Evolutionary conservation across 2,888 invertebrate species (phyloP).

Genomic region (Scaptomyza parva): DNA sequence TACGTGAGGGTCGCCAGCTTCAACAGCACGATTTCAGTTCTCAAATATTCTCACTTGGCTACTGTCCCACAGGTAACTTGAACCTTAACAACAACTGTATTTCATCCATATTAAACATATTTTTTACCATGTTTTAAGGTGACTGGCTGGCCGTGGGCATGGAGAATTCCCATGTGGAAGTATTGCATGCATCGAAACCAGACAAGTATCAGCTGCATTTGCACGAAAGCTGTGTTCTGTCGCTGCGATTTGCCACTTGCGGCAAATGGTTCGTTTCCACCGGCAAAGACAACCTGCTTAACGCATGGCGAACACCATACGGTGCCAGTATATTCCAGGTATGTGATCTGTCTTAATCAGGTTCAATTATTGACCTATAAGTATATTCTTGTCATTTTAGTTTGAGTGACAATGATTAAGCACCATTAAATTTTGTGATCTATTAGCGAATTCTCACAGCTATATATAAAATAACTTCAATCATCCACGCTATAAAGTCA

Average conservation of each 20-base stretch:
- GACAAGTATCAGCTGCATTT: slow-evolving; percentile 98
- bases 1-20: slow-evolving; percentile 95
- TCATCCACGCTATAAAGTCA: not conserved
- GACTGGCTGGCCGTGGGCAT: slow-evolving; percentile 99
- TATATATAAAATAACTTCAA: not conserved
- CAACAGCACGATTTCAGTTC: slow-evolving; percentile 98
- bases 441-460: not conserved
- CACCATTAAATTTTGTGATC: not conserved
- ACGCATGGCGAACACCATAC: slow-evolving; percentile 99
- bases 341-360: slow-evolving; percentile 46
- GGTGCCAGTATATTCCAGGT: slow-evolving; percentile 99
- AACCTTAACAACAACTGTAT: not conserved
- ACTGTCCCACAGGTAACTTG: slow-evolving; percentile 93
- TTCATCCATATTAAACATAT: not conserved
- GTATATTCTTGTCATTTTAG: too few relatives aligned
- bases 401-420: not conserved
- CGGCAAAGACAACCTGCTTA: slow-evolving; percentile 98
- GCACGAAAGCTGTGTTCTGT: slow-evolving; percentile 98
- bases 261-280: slow-evolving; percentile 99
- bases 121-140: slow-evolving; percentile 84
- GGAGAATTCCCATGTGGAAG: slow-evolving; percentile 99
- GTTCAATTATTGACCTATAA: not conserved
- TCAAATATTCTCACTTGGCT: slow-evolving; percentile 93
- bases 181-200: slow-evolving; percentile 94
- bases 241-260: slow-evolving; percentile 96